These are phyloP conservation scores for Sebastes reedi DNA, from an alignment of 2,797 vertebrate species.

Conservation along the genomic window DNA sequence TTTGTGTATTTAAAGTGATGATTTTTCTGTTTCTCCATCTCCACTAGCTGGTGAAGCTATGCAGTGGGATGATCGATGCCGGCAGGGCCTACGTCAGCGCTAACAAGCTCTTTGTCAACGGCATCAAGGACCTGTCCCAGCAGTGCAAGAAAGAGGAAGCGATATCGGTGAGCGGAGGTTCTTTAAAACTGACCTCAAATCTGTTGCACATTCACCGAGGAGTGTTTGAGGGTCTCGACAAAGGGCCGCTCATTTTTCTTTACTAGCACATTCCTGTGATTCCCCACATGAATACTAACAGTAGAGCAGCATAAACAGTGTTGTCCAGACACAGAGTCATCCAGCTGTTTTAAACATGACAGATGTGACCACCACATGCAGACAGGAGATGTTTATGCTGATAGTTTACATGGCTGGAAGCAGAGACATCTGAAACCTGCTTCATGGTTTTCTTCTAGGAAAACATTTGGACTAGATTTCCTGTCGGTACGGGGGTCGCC, in stretches of 20 bases:
- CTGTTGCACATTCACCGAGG: not conserved
- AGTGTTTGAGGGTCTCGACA: constrained; percentile 2
- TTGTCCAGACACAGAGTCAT: constrained; percentile 39
- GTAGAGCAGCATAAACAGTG: constrained; percentile 35
- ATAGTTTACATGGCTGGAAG: constrained; percentile 41
- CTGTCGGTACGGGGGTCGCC: not conserved
- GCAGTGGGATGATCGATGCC: constrained; percentile 95
- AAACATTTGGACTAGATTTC: constrained; percentile 43
- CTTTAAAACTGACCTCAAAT: not conserved
- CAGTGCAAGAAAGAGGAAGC: constrained; percentile 95
- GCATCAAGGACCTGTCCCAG: constrained; percentile 93
- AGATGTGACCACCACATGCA: constrained; percentile 31
- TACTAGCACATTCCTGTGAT: constrained; percentile 49
- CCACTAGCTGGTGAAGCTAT: constrained; percentile 93
- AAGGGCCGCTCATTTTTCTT: constrained; percentile 10
- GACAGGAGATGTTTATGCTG: constrained; percentile 41
- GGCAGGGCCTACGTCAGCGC: constrained; percentile 93
- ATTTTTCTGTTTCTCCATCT: constrained; percentile 4
- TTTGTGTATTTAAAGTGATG: constrained; percentile 21
- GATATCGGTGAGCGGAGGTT: constrained; percentile 88
- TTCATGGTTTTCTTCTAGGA: constrained; percentile 34
- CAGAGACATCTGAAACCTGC: constrained; percentile 35
- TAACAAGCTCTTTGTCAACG: constrained; percentile 95
- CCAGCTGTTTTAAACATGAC: constrained; percentile 49
- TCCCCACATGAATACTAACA: constrained; percentile 46